These are phyloP conservation scores for Petrolisthes cinctipes DNA, from an alignment of 2,888 invertebrate species.

Conservation along the genomic window DNA sequence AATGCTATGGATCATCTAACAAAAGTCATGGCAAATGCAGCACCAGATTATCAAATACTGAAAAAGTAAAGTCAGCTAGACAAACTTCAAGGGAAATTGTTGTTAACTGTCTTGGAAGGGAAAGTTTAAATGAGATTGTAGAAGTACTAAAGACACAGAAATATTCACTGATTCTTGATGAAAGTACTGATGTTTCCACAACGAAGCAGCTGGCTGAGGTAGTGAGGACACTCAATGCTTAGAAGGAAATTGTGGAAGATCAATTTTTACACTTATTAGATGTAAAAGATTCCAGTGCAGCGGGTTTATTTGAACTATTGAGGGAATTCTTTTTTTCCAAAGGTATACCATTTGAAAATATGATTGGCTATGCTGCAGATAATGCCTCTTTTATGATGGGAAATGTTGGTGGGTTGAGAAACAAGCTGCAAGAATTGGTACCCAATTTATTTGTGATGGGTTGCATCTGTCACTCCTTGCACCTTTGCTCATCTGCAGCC, in stretches of 20 bases:
- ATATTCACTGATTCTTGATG: conserved; percentile 15
- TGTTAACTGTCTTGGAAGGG: conserved; percentile 6
- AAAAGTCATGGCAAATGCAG: neutral
- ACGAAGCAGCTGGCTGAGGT: conserved; percentile 10
- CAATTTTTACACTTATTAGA: conserved; percentile 11
- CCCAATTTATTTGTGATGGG: conserved; percentile 18
- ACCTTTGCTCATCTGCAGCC: neutral
- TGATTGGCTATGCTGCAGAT: conserved; percentile 17
- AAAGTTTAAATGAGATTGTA: conserved; percentile 23
- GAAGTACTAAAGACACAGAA: conserved; percentile 9
- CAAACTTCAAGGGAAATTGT: neutral
- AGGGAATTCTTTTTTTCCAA: conserved; percentile 1
- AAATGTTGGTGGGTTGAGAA: neutral
- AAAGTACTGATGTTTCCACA: conserved; percentile 19
- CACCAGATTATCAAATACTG: neutral
- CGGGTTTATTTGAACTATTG: conserved; percentile 13
- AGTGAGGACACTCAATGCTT: neutral
- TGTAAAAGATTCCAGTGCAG: conserved; percentile 20
- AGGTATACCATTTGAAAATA: conserved; percentile 16
- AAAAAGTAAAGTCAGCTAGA: neutral
- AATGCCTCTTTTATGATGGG: conserved; percentile 27
- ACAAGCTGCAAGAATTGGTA: neutral
- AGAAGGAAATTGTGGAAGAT: conserved; percentile 7
- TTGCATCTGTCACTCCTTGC: conserved; percentile 21
- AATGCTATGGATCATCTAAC: conserved; percentile 8